These are phyloP conservation scores for Sipha flava DNA, from an alignment of 1,140 invertebrate genomes.

Conservation along the genomic window DNA sequence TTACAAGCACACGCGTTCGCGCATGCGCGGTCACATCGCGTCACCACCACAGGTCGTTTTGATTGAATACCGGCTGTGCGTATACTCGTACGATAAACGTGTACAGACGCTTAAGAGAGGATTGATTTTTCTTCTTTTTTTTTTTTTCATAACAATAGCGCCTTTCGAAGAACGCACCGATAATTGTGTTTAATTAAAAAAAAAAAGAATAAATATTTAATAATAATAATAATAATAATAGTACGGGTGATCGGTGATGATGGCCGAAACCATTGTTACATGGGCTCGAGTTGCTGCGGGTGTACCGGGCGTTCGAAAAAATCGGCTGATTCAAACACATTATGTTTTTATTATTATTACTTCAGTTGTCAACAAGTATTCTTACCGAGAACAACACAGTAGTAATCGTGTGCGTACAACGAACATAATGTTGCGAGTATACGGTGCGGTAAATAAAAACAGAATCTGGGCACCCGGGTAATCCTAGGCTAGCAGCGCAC, in stretches of 20 bases:
- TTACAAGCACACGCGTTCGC: neutral
- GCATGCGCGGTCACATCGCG: neutral
- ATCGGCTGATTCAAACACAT: conserved; percentile 9
- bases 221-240: neutral
- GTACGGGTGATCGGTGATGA: neutral
- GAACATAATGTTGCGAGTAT: neutral
- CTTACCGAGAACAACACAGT: neutral
- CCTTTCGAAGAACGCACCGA: neutral
- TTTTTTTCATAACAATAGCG: neutral
- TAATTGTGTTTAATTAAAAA: neutral
- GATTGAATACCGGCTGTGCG: too few relatives aligned
- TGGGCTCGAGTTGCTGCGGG: neutral
- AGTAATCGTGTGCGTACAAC: neutral
- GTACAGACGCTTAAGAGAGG: too few relatives aligned
- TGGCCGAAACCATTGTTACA: neutral
- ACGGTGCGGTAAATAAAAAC: neutral
- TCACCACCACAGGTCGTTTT: neutral
- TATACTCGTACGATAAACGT: too few relatives aligned
- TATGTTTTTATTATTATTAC: neutral
- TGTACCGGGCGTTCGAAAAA: neutral
- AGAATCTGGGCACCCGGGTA: too few relatives aligned
- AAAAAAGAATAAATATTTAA: neutral
- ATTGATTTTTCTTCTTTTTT: too few relatives aligned
- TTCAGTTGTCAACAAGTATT: neutral
- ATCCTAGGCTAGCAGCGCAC: neutral